These are phyloP conservation scores for Diceros bicornis DNA, from an alignment of 2,797 vertebrate species.

Conservation along the genomic window DNA sequence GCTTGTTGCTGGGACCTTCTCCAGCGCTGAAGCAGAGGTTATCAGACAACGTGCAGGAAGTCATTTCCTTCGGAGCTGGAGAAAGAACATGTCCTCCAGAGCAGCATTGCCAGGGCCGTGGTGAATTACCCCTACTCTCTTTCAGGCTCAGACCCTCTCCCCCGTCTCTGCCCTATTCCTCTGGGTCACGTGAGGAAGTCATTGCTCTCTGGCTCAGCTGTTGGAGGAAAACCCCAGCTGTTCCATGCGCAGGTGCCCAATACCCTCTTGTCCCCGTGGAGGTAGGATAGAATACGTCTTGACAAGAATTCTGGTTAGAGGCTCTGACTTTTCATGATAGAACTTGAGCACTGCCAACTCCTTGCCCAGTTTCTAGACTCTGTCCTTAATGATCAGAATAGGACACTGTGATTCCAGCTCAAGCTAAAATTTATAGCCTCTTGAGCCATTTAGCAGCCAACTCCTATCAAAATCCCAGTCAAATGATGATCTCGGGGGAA, in stretches of 20 bases:
- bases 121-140: not conserved
- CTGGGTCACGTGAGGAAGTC: not conserved
- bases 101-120: no score
- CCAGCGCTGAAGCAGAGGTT: not conserved
- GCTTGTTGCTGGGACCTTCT: not conserved
- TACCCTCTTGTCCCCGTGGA: not conserved
- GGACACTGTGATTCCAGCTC: not conserved
- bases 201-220: not conserved
- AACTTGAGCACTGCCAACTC: not conserved
- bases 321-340: not conserved
- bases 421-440: not conserved
- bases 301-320: not conserved
- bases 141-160: not conserved
- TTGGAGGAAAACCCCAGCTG: not conserved
- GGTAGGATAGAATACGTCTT: not conserved
- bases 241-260: not conserved
- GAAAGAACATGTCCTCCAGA: not conserved
- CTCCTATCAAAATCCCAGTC: not conserved
- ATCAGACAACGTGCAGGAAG: not conserved
- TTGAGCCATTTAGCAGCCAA: not conserved
- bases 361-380: conserved; percentile 11
- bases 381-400: not conserved
- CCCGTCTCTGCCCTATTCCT: not conserved
- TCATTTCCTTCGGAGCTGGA: not conserved
- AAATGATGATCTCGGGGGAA: not conserved